phyloP scores from a whole-genome alignment of 2,888 invertebrate genomes.

The Aleiodes alternator region DNA sequence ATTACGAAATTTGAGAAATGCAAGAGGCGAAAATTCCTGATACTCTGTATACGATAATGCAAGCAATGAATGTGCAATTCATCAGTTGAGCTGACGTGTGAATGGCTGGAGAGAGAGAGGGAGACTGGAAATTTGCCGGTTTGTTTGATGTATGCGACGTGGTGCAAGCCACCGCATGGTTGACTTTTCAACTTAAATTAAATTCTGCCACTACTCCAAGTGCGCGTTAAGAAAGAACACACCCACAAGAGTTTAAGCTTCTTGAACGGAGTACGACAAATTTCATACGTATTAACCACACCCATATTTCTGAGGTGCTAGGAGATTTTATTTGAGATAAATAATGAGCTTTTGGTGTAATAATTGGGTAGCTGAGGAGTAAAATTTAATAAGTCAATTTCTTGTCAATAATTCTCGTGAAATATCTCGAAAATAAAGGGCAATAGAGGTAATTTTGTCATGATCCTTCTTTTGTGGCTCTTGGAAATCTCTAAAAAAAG shows the following conservation, averaged over 20 bases:
- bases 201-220: constrained; percentile 56
- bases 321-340: no score
- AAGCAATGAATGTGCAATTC: constrained; percentile 18
- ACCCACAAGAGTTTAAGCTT: constrained; percentile 28
- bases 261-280: constrained; percentile 53
- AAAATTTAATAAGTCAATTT: no score
- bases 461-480: no score
- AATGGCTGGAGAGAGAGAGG: not conserved
- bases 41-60: constrained; percentile 27
- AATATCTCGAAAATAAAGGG: no score
- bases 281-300: constrained; percentile 65
- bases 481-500: no score
- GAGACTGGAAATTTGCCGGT: constrained; percentile 11
- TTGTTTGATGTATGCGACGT: constrained; percentile 41
- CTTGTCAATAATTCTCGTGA: no score
- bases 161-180: constrained; percentile 49
- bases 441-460: no score
- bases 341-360: no score
- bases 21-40: not conserved
- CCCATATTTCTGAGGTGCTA: constrained; percentile 15
- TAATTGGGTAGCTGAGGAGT: no score
- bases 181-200: constrained; percentile 68
- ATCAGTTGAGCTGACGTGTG: no score
- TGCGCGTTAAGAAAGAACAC: constrained; percentile 42
- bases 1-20: not conserved